phyloP scores from a whole-genome alignment of 1,140 invertebrate species.

The Anastrepha ludens region DNA sequence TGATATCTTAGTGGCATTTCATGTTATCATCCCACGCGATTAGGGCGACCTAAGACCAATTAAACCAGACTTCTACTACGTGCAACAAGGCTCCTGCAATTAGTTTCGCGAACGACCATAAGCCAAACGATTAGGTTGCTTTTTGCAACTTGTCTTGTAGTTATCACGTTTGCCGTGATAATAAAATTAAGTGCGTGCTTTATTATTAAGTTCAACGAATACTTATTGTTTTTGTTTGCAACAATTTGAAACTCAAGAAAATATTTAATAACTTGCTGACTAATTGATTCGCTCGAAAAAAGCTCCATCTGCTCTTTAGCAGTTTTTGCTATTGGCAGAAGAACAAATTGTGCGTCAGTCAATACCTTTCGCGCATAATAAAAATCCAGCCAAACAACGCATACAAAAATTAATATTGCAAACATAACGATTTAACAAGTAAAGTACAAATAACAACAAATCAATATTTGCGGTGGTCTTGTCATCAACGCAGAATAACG shows the following conservation, averaged over 20 bases:
- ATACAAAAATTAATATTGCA: conserved; percentile 40
- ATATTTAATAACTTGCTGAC: background rate
- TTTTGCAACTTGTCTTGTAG: background rate
- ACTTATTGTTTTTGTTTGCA: background rate
- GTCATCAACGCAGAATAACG: conserved; percentile 16
- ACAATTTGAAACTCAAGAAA: background rate
- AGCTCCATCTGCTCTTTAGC: background rate
- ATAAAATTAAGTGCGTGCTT: conserved; percentile 9
- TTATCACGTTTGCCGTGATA: conserved; percentile 33
- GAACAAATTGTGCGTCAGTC: background rate
- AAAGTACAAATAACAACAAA: conserved; percentile 52
- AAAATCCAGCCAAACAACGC: conserved; percentile 24
- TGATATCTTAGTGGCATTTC: background rate
- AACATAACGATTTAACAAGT: conserved; percentile 43
- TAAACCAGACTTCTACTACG: background rate
- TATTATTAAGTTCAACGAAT: conserved; percentile 14
- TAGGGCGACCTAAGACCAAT: background rate
- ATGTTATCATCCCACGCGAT: conserved; percentile 7
- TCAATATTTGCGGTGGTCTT: conserved; percentile 51
- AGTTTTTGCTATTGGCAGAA: background rate
- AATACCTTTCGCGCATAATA: conserved; percentile 20
- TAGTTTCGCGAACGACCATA: conserved; percentile 5
- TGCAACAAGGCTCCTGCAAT: background rate
- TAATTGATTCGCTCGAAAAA: background rate
- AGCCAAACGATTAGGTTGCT: background rate